Evolutionary conservation across 2,797 vertebrate genomes (phyloP).

Genomic region (Falco columbarius): DNA sequence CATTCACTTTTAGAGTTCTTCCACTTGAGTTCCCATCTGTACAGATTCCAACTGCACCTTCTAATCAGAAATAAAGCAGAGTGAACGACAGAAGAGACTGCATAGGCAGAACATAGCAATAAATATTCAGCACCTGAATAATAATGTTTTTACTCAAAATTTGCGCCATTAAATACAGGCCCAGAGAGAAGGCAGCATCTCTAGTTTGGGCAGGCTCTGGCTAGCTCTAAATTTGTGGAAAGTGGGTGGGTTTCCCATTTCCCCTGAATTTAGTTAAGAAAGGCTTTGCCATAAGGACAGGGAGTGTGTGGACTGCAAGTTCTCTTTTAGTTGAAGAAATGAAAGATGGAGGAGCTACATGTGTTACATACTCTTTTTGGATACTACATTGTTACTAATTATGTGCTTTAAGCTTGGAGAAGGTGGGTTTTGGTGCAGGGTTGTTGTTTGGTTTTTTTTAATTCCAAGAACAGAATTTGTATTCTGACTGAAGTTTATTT

Average conservation of each 20-base stretch:
- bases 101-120: not conserved
- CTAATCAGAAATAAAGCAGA: not conserved
- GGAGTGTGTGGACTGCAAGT: not conserved
- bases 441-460: not conserved
- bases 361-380: not conserved
- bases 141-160: not conserved
- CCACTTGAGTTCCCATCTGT: not conserved
- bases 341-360: not conserved
- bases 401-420: not conserved
- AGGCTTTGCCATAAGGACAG: not conserved
- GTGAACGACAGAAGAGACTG: not conserved
- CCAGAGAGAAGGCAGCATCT: not conserved
- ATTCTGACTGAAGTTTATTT: not conserved
- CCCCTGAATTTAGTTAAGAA: not conserved
- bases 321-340: not conserved
- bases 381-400: not conserved
- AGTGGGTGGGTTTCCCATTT: not conserved
- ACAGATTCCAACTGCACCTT: not conserved
- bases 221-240: not conserved
- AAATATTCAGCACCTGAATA: not conserved
- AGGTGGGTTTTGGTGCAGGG: not conserved
- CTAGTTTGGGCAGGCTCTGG: not conserved
- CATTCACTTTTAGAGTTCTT: not conserved
- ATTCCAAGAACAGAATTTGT: not conserved
- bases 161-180: not conserved